These are phyloP conservation scores for Epicauta chinensis DNA, from an alignment of 1,140 invertebrate species.

Conservation along the genomic window DNA sequence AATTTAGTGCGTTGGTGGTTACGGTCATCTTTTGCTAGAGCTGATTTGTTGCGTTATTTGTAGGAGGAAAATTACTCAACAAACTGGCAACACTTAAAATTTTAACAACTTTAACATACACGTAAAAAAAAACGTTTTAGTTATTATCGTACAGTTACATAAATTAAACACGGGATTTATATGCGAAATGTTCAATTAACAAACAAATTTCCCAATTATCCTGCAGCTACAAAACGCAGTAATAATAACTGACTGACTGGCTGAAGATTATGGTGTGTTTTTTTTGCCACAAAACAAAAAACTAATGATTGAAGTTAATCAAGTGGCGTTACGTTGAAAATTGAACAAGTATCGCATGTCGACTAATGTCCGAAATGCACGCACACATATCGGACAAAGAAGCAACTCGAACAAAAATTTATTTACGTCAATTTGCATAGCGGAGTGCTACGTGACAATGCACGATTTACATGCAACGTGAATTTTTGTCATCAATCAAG, in stretches of 20 bases:
- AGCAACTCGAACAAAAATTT: too few relatives aligned
- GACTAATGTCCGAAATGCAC: conserved; percentile 18
- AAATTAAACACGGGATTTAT: background rate
- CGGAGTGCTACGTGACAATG: conserved; percentile 3
- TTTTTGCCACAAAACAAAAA: too few relatives aligned
- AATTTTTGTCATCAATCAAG: background rate
- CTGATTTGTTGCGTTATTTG: conserved; percentile 22
- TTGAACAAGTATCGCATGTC: conserved; percentile 25
- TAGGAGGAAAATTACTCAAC: conserved; percentile 21
- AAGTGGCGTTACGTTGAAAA: conserved; percentile 22
- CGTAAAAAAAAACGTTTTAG: background rate
- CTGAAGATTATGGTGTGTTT: too few relatives aligned
- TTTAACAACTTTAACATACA: conserved; percentile 16
- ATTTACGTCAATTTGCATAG: conserved; percentile 2
- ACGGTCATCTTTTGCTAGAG: background rate
- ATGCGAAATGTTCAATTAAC: conserved; percentile 1
- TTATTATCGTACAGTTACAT: background rate
- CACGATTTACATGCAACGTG: conserved; percentile 1
- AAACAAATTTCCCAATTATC: background rate
- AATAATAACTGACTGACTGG: too few relatives aligned
- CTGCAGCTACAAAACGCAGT: too few relatives aligned
- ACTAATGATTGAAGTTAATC: too few relatives aligned
- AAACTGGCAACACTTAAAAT: conserved; percentile 14
- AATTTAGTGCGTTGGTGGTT: background rate
- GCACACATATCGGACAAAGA: conserved; percentile 7